Base-by-base conservation (phyloP, 2,888 invertebrate genomes). In the Coremacera marginata region DNA sequence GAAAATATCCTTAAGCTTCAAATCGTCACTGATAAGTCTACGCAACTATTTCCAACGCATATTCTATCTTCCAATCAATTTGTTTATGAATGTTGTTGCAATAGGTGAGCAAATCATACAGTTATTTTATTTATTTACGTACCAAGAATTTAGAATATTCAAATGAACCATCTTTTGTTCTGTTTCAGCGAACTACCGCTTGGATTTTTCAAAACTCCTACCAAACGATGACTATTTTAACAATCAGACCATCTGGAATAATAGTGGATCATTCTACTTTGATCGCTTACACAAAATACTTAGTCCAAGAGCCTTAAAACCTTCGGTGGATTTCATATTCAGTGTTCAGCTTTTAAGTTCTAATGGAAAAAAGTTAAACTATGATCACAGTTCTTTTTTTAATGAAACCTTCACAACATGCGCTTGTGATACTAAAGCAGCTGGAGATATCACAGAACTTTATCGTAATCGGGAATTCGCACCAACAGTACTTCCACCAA, bases 1-100 rank as follows among this genome's bases (percentile, higher is more conserved):
- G 78, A 90, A 90, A 81, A 86, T 91, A 7, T 86, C 89, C 2
- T 82, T 91, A 37, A 88, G 89, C 70, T 90, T 91, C 78, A 89
- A 90, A 82, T 90, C 90, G 11, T 90, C 91, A 0, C 79, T 90
- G 11, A 80, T 81, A 27, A 86, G 89, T 49, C 83, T 91, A 27
- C 86, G 86, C 16, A 84, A 89, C 31, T 91, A 91, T 81, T 89
- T 91, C 44, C 84, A 87, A 55, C 84, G 86, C 0, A 89, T 90
- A 31, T 89, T 91, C 65, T 88, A 89, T 79, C 84, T 91, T 52
- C 86, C 89, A 1, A 84, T 91, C n/a, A 89, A 87, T 75, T 84
- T 91, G 55, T 90, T 89, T 81, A 83, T 86, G 72, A 88, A 88
- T 78, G 89, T 88, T 65, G 81, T 81, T 11, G 83, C 88, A 19